Evolutionary conservation across 2,797 vertebrate genomes (phyloP), one percentile per base, ranked within the genome.

Genomic region (Gadopsis marmoratus): DNA sequence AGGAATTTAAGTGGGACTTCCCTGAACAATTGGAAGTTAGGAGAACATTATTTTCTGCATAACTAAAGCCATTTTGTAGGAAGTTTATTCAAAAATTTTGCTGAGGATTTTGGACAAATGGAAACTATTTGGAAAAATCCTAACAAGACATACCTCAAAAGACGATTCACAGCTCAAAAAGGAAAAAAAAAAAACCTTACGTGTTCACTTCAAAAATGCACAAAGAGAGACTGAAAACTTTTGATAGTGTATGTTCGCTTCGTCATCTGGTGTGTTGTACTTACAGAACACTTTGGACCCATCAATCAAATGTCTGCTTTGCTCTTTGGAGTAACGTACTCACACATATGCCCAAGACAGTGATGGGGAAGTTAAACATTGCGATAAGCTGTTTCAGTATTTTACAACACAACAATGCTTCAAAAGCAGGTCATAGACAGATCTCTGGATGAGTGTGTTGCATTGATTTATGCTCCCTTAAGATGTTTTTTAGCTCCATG

Each of bases 381-480:
- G 48, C 74, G 50, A 82, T 71, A 31, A 78, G 66, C 45, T 21
- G 19, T 77, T 87, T 75, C 0, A 56, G 58, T 78, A 33, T 80
- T 85, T 82, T 47, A 53, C 43, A 88, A 75, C 73, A 77, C 74
- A 83, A 59, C 39, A 72, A 43, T 70, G 39, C n/a, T 79, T 85
- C 54, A 87, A 88, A 90, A 86, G 48, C 76, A 67, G 82, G 72
- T 85, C 85, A 77, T 77, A 64, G 74, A 58, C 69, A 88, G 74
- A 83, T 84, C 78, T 83, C 35, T 73, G 56, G 39, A 75, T 73
- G 72, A 55, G 73, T 68, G 79, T 78, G 83, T 70, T 71, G 60
- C 81, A 88, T 85, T 76, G 89, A 92, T 89, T 89, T 83, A 68
- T 79, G 47, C 74, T 84, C 83, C 78, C 71, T 10, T 17, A 76